These are phyloP conservation scores for Apamea monoglypha DNA, from an alignment of 2,888 invertebrate genomes.

Conservation along the genomic window DNA sequence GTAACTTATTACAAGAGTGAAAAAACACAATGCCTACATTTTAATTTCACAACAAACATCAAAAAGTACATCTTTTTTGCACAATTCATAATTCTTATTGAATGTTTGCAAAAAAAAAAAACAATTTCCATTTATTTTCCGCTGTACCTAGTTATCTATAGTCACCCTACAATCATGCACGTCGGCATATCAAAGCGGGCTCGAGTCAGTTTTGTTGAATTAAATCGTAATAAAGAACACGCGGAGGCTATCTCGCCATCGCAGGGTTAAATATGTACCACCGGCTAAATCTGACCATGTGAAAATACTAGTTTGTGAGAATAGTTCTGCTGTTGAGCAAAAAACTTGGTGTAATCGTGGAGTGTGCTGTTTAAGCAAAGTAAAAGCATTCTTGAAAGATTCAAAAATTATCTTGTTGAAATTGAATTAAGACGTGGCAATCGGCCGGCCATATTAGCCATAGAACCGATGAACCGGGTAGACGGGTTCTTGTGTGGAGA, in stretches of 20 bases:
- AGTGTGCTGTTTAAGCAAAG: background rate
- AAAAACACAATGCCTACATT: background rate
- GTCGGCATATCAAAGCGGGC: conserved; percentile 86
- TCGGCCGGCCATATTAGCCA: no score
- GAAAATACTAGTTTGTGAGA: conserved; percentile 72
- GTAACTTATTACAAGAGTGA: no score
- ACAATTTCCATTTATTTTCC: background rate
- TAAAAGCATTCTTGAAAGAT: background rate
- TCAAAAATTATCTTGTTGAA: no score
- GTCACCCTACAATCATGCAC: conserved; percentile 73
- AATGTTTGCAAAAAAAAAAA: background rate
- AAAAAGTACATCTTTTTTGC: background rate
- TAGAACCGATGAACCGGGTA: no score
- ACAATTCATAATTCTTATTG: background rate
- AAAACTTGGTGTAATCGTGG: background rate
- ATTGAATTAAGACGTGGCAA: no score
- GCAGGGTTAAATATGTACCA: conserved; percentile 77
- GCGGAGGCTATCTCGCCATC: conserved; percentile 78
- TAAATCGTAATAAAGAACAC: conserved; percentile 88
- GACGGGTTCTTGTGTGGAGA: no score
- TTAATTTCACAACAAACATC: background rate
- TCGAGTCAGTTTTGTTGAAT: conserved; percentile 85
- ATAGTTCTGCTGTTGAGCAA: conserved; percentile 65
- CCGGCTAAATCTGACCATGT: conserved; percentile 77
- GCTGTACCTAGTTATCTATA: conserved; percentile 36